Evolutionary conservation across 2,113 vertebrate species (phyloP).

Genomic region (Dunckerocampus dactyliophorus): DNA sequence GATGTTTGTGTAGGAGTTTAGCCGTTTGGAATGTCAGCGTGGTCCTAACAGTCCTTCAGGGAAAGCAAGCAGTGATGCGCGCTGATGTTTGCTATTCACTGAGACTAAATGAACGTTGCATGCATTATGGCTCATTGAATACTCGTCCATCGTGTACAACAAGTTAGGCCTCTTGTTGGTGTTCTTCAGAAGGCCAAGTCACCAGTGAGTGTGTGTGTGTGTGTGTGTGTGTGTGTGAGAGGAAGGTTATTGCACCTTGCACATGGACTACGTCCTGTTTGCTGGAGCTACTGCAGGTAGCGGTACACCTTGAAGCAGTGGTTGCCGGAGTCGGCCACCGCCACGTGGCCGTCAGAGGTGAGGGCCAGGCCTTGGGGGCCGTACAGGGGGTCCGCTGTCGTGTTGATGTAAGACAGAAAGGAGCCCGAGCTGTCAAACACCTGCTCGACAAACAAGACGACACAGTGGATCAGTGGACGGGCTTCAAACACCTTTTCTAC

Average conservation of each 20-base stretch:
- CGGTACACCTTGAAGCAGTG: slow-evolving; percentile 98
- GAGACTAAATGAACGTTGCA: slow-evolving; percentile 55
- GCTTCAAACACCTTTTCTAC: neutral
- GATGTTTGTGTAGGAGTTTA: too few species aligned
- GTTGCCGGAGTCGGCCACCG: slow-evolving; percentile 93
- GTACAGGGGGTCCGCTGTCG: slow-evolving; percentile 88
- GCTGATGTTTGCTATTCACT: slow-evolving; percentile 30
- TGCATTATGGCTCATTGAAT: slow-evolving; percentile 69
- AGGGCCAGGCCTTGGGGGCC: slow-evolving; percentile 93
- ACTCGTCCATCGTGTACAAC: too few species aligned
- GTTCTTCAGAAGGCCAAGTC: neutral
- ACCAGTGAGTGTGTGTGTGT: neutral
- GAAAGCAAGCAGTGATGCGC: slow-evolving; percentile 50
- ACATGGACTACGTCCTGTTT: slow-evolving; percentile 38
- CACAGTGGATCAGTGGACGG: neutral
- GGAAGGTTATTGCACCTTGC: slow-evolving; percentile 55
- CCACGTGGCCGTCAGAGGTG: slow-evolving; percentile 92
- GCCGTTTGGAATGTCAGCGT: slow-evolving; percentile 20
- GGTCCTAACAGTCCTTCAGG: slow-evolving; percentile 35
- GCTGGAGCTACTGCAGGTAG: slow-evolving; percentile 85
- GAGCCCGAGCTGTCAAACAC: slow-evolving; percentile 95
- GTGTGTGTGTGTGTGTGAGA: neutral
- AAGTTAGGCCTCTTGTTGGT: neutral
- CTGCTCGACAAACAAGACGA: slow-evolving; percentile 55
- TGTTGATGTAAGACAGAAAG: slow-evolving; percentile 97